These are phyloP conservation scores for Cichlasoma orientale DNA, from an alignment of 2,797 vertebrate species.

Conservation along the genomic window DNA sequence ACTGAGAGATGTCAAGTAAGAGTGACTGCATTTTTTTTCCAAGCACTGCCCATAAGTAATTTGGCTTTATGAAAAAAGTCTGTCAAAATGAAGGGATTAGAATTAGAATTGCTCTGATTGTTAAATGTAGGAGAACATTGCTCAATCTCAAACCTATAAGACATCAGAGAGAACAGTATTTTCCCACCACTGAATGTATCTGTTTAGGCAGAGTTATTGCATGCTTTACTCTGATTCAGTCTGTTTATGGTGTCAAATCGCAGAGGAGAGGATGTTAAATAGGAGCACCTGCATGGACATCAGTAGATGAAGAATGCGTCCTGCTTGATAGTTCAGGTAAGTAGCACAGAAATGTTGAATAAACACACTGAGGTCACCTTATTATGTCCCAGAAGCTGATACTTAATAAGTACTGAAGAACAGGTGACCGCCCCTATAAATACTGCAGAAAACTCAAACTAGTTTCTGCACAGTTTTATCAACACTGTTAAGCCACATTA, in stretches of 20 bases:
- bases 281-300: conserved; percentile 34
- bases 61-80: too few relatives aligned
- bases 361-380: conserved; percentile 50
- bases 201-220: conserved; percentile 14
- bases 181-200: conserved; percentile 25
- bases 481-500: too few relatives aligned
- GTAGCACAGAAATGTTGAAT: conserved; percentile 36
- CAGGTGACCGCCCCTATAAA: background rate
- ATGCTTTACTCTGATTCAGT: background rate
- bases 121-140: too few relatives aligned
- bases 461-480: too few relatives aligned
- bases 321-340: conserved; percentile 8
- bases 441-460: too few relatives aligned
- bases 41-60: too few relatives aligned
- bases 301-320: conserved; percentile 1
- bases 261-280: conserved; percentile 19
- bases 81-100: too few relatives aligned
- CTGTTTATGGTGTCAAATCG: conserved; percentile 43
- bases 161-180: conserved; percentile 17
- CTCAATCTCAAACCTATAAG: background rate
- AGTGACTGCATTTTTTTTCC: too few relatives aligned
- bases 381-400: background rate
- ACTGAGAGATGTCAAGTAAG: too few relatives aligned
- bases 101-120: too few relatives aligned
- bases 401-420: background rate